These are phyloP conservation scores for Tetragnatha versicolor DNA, from an alignment of 1,140 invertebrate species.

Conservation along the genomic window DNA sequence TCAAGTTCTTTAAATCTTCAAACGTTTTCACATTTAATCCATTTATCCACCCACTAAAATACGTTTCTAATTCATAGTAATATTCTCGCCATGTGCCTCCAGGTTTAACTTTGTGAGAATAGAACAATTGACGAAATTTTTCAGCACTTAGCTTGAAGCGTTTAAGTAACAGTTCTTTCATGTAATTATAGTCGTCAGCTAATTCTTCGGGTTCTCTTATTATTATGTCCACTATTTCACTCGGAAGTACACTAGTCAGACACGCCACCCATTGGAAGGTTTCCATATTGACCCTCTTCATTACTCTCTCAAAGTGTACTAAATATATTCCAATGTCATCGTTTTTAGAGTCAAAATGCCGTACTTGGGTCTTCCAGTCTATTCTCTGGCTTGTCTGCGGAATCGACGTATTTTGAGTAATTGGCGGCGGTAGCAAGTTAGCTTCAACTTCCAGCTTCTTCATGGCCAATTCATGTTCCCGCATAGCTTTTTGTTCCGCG, in stretches of 20 bases:
- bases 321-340: neutral
- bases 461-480: no score
- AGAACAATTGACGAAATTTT: slow-evolving; percentile 1
- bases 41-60: neutral
- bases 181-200: neutral
- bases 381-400: neutral
- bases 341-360: neutral
- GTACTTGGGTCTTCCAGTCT: neutral
- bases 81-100: neutral
- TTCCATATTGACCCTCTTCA: neutral
- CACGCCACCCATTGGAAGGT: no score
- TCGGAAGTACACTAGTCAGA: neutral
- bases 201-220: neutral
- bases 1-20: neutral
- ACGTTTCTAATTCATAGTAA: neutral
- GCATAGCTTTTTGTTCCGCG: no score
- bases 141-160: neutral
- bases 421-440: no score
- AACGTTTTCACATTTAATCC: neutral
- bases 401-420: no score
- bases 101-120: neutral
- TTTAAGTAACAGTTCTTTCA: slow-evolving; percentile 2
- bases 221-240: neutral
- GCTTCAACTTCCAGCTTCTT: no score
- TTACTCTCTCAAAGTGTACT: neutral